A percentile compares a stretch with the other conserved stretches of the same genome.
These are phyloP conservation scores for Enteromius unitaeniatus DNA, from an alignment of 2,797 vertebrate genomes.

Conservation along the genomic window DNA sequence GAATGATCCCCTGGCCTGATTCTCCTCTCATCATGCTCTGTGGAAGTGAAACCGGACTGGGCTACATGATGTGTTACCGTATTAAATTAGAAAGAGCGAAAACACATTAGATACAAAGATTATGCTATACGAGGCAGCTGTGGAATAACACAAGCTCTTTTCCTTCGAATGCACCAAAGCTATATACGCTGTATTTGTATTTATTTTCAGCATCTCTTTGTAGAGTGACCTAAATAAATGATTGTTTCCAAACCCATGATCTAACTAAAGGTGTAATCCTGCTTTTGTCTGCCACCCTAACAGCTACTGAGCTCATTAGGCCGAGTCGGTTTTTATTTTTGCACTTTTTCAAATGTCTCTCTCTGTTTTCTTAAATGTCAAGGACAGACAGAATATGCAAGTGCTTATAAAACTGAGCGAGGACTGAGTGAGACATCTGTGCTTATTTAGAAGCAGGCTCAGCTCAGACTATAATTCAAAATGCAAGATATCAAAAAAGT, in stretches of 20 bases:
- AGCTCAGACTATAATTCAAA: constrained; percentile 3
- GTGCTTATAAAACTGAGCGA: constrained; percentile 12
- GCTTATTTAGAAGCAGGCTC: constrained; percentile 10
- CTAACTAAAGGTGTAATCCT: constrained; percentile 45
- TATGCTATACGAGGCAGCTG: neutral
- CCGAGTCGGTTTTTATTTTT: neutral
- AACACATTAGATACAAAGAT: constrained; percentile 17
- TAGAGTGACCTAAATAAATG: constrained; percentile 56
- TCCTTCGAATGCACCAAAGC: constrained; percentile 24
- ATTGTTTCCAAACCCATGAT: constrained; percentile 51
- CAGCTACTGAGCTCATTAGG: constrained; percentile 24
- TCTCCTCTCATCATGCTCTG: constrained; percentile 10
- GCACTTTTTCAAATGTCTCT: constrained; percentile 4
- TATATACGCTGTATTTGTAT: neutral
- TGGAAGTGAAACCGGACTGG: constrained; percentile 7
- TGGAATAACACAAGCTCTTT: constrained; percentile 7
- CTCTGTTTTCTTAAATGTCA: constrained; percentile 40
- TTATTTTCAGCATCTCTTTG: constrained; percentile 30
- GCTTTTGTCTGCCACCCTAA: constrained; percentile 26
- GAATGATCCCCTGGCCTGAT: constrained; percentile 27
- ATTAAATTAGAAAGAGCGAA: constrained; percentile 14
- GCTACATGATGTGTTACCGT: neutral
- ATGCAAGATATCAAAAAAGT: neutral
- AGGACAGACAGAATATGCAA: constrained; percentile 35
- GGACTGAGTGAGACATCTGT: neutral